Base-by-base conservation (phyloP, 1,140 invertebrate genomes). In the Drosophila arizonae region DNA sequence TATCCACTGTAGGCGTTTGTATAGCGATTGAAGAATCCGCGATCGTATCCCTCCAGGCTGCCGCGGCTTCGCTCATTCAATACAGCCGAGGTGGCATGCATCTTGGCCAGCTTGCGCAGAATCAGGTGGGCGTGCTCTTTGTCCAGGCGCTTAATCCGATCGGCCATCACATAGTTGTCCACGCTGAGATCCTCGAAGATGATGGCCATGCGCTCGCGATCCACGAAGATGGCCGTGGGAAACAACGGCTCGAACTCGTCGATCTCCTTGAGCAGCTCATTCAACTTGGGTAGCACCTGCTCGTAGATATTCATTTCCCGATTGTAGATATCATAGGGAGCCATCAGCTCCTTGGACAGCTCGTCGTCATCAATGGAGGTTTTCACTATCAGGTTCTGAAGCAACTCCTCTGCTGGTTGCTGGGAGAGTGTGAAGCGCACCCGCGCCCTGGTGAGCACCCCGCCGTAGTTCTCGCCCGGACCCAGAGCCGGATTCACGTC, bases 61-160 rank as follows among this genome's bases (percentile, higher is more conserved):
- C 81, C 71, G 0, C 52, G 55, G 6, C 77, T 46, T n/a, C 84
- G 76, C 51, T 91, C 87, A 63, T 91, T 90, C 1, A 91, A 30
- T 0, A 90, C 81, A 0, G 87, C 84, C 0, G 94, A 94, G 2
- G 92, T 81, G 0, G 94, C 94, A 73, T 95, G 94, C 77, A 94
- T 93, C 72, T 89, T 93, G 1, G 93, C 94, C 62, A 95, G 65
- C 65, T 93, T 93, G 1, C 91, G 84, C 8, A 95, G 75, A 3
- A 94, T 93, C 3, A 94, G 60, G 57, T 92, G 79, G 10, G 85
- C 90, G 66, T 94, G 94, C 9, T 93, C 71, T 50, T 93, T 73
- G 77, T 95, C 93, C 21, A 95, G 86, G 4, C 94, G 93, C 30
- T 90, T 66, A 28, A 93, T 84, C 8, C 94, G 91, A 84, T 93